phyloP scores from a whole-genome alignment of 2,888 invertebrate genomes.

The Scelioninae gen. 1 region DNA sequence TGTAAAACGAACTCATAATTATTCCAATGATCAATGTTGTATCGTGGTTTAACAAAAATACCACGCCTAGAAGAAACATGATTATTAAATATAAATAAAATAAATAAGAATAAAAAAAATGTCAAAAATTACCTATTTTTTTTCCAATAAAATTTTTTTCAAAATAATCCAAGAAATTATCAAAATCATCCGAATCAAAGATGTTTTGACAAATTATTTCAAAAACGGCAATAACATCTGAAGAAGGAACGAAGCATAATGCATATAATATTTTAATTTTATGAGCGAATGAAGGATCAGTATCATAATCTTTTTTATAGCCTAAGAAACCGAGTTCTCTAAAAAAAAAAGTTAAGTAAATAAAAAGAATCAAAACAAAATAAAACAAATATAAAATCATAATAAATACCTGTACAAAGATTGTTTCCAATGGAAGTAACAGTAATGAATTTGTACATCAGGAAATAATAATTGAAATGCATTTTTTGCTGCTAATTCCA shows the following conservation, averaged over 20 bases:
- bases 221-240: not conserved
- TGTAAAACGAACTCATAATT: constrained; percentile 2
- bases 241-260: constrained; percentile 12
- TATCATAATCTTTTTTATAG: too few species aligned
- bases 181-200: not conserved
- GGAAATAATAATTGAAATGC: constrained; percentile 1
- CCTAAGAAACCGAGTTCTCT: not conserved
- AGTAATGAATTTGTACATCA: constrained; percentile 5
- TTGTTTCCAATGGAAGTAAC: constrained; percentile 27
- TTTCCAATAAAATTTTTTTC: constrained; percentile 16
- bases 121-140: not conserved
- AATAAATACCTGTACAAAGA: not conserved
- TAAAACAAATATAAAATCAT: constrained; percentile 2
- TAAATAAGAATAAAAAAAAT: too few species aligned
- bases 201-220: too few species aligned
- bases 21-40: constrained; percentile 6
- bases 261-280: constrained; percentile 16
- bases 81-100: constrained; percentile 8
- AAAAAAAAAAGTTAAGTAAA: constrained; percentile 17
- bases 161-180: constrained; percentile 22
- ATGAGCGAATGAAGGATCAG: too few species aligned
- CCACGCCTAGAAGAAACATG: constrained; percentile 1
- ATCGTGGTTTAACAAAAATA: not conserved
- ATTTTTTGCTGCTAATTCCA: constrained; percentile 15
- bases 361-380: not conserved